Evolutionary conservation across 2,113 vertebrate species (phyloP).

Genomic region (Rutilus rutilus): DNA sequence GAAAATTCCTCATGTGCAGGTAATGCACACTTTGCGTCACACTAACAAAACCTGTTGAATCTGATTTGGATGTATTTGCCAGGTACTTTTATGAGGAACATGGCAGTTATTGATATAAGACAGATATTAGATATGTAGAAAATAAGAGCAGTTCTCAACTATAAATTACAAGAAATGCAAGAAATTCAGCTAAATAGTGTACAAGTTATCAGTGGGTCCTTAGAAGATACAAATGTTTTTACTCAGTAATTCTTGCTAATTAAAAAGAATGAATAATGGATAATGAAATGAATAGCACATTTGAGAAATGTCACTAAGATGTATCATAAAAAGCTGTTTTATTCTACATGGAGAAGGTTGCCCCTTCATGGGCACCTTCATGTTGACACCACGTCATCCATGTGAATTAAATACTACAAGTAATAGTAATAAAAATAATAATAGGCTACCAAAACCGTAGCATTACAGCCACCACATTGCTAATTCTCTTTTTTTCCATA

Average conservation of each 20-base stretch:
- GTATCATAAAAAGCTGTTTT: neutral
- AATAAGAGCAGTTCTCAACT: neutral
- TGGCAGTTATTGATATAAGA: neutral
- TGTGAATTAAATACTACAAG: neutral
- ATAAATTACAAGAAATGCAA: neutral
- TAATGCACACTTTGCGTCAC: constrained; percentile 36
- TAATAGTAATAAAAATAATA: neutral
- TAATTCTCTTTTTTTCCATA: neutral
- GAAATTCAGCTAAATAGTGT: neutral
- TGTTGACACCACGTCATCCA: neutral
- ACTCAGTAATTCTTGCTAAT: neutral
- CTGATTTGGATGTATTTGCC: neutral
- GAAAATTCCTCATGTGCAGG: constrained; percentile 56
- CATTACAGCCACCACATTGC: neutral
- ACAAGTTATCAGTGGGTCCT: neutral
- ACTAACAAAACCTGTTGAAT: constrained; percentile 22
- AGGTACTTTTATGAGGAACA: neutral
- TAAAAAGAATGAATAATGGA: neutral
- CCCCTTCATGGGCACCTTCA: neutral
- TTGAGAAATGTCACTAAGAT: neutral
- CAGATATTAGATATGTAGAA: neutral
- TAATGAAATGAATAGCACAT: neutral
- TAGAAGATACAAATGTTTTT: neutral
- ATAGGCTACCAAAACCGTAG: no score
- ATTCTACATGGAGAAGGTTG: neutral